Percentiles rank a stretch among this genome's conserved stretches.
Evolutionary conservation across 2,888 invertebrate genomes (phyloP).

Genomic region (Pterostichus niger): DNA sequence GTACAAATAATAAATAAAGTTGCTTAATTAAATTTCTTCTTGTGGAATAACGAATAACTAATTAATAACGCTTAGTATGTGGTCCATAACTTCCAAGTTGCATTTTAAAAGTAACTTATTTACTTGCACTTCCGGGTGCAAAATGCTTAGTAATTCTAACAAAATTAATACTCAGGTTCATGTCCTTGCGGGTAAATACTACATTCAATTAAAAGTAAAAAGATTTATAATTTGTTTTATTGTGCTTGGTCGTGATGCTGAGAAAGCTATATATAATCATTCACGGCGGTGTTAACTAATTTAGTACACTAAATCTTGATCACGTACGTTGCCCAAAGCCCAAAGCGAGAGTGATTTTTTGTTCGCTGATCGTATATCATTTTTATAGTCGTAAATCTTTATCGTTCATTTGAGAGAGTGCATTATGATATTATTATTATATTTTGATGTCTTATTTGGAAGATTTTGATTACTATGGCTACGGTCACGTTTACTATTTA

Average conservation of each 20-base stretch:
- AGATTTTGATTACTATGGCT: not conserved
- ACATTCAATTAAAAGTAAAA: conserved; percentile 21
- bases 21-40: too few relatives aligned
- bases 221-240: conserved; percentile 12
- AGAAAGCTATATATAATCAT: conserved; percentile 48
- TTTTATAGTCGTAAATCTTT: conserved; percentile 29
- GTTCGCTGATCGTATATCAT: conserved; percentile 19
- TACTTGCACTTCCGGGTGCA: conserved; percentile 19
- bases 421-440: conserved; percentile 23
- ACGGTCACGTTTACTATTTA: too few relatives aligned
- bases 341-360: conserved; percentile 37
- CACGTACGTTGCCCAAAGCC: conserved; percentile 42
- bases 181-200: not conserved
- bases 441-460: conserved; percentile 25
- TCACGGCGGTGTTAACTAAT: conserved; percentile 40
- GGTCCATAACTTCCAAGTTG: not conserved
- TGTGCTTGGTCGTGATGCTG: conserved; percentile 19
- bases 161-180: conserved; percentile 6
- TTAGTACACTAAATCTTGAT: conserved; percentile 37
- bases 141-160: conserved; percentile 31
- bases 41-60: not conserved
- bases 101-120: conserved; percentile 5
- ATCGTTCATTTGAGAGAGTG: not conserved
- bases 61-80: not conserved
- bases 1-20: too few relatives aligned